These are phyloP conservation scores for Sialis fuliginosa DNA, from an alignment of 2,888 invertebrate species.

Conservation along the genomic window DNA sequence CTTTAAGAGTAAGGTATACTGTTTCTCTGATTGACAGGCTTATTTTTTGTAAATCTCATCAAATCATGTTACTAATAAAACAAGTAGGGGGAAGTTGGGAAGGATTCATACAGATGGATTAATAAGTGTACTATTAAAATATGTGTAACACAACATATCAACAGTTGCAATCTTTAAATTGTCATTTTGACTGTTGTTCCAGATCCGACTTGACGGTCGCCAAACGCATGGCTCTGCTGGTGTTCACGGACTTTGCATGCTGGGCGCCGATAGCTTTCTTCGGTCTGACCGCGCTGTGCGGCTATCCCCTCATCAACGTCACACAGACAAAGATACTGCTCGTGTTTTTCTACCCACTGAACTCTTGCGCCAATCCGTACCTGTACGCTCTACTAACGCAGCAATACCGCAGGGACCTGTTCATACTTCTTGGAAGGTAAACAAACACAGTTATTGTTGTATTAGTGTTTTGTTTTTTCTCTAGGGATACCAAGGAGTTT, in stretches of 20 bases:
- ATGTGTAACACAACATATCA: too few species aligned
- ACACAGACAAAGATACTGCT: slow-evolving; percentile 34
- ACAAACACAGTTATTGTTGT: slow-evolving; percentile 15
- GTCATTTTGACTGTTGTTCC: not conserved
- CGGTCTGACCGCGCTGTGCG: slow-evolving; percentile 42
- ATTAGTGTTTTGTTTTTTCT: slow-evolving; percentile 5
- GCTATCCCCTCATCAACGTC: slow-evolving; percentile 38
- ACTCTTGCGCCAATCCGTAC: slow-evolving; percentile 51
- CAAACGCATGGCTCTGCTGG: slow-evolving; percentile 46
- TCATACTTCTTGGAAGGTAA: slow-evolving; percentile 27
- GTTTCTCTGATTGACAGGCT: too few species aligned
- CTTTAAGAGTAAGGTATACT: too few species aligned
- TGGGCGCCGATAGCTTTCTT: slow-evolving; percentile 50
- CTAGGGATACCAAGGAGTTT: slow-evolving; percentile 8
- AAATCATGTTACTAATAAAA: too few species aligned
- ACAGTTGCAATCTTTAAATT: too few species aligned
- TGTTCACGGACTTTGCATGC: slow-evolving; percentile 44
- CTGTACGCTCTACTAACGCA: slow-evolving; percentile 48
- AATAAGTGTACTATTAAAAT: too few species aligned
- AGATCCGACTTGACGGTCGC: slow-evolving; percentile 33
- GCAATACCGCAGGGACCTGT: slow-evolving; percentile 40
- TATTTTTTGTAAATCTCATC: too few species aligned
- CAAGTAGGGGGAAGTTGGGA: too few species aligned
- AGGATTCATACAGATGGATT: too few species aligned
- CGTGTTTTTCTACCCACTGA: slow-evolving; percentile 50